Evolutionary conservation across 2,797 vertebrate species (phyloP).

Genomic region (Sus cebifrons): DNA sequence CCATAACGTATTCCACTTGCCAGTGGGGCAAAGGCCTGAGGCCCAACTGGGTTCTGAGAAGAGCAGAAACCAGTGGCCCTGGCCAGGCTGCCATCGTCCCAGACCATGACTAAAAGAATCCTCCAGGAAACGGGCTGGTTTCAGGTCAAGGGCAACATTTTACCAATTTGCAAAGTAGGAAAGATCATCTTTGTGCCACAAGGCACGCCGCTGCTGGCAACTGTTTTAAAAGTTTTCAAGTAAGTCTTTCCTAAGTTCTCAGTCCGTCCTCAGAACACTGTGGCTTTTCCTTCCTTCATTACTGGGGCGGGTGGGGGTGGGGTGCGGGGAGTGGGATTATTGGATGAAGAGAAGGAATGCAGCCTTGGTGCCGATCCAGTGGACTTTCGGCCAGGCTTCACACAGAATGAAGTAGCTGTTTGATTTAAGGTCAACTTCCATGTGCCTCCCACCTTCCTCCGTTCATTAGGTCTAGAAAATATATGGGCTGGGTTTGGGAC

Average conservation of each 20-base stretch:
- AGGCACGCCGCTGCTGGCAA: slow-evolving; percentile 30
- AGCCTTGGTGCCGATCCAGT: neutral
- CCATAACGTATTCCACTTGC: neutral
- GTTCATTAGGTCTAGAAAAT: slow-evolving; percentile 57
- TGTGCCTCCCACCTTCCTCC: neutral
- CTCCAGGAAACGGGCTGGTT: neutral
- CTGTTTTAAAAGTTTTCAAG: slow-evolving; percentile 62
- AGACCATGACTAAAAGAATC: slow-evolving; percentile 37
- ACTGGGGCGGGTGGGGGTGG: neutral
- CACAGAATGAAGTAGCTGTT: slow-evolving; percentile 46
- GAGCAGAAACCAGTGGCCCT: neutral
- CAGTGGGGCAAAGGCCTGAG: neutral
- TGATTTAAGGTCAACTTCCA: slow-evolving; percentile 57
- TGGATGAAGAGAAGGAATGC: slow-evolving; percentile 30
- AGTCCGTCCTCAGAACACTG: neutral
- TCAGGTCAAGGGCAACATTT: neutral
- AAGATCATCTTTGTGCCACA: slow-evolving; percentile 64
- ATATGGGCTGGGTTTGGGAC: neutral
- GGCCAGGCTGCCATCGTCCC: neutral
- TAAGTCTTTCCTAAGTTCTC: slow-evolving; percentile 58
- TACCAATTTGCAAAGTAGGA: slow-evolving; percentile 53
- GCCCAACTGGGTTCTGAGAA: neutral
- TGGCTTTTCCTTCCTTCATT: slow-evolving; percentile 40
- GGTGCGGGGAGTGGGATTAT: neutral
- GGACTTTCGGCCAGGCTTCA: neutral